phyloP scores from a whole-genome alignment of 2,113 vertebrate species.

The Mobula hypostoma region DNA sequence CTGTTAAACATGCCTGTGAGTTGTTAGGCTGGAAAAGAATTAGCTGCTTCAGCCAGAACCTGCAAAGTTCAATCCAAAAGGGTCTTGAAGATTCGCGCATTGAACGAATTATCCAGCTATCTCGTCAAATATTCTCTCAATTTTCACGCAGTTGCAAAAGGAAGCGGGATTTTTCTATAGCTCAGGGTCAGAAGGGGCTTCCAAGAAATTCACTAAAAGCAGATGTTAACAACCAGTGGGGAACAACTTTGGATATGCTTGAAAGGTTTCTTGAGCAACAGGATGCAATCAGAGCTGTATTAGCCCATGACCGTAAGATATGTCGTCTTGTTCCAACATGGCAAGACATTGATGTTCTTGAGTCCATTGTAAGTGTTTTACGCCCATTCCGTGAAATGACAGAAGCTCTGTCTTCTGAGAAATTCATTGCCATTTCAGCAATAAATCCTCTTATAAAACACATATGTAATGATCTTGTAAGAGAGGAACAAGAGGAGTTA shows the following conservation, averaged over 20 bases:
- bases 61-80: constrained; percentile 17
- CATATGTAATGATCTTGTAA: background rate
- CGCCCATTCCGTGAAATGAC: constrained; percentile 32
- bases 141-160: constrained; percentile 24
- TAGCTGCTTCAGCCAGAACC: constrained; percentile 20
- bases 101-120: constrained; percentile 24
- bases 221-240: constrained; percentile 7
- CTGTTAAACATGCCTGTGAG: constrained; percentile 19
- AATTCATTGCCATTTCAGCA: constrained; percentile 27
- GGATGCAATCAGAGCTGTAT: constrained; percentile 29
- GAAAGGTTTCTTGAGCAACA: constrained; percentile 31
- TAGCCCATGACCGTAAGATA: constrained; percentile 19
- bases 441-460: constrained; percentile 33
- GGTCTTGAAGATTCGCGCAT: constrained; percentile 24
- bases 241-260: constrained; percentile 1
- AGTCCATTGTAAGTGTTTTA: constrained; percentile 15
- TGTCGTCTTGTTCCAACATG: constrained; percentile 17
- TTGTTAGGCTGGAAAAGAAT: constrained; percentile 16
- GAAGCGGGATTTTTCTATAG: constrained; percentile 21
- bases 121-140: constrained; percentile 32
- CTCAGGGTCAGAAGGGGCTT: constrained; percentile 27
- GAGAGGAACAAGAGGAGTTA: constrained; percentile 26
- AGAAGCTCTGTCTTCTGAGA: constrained; percentile 27
- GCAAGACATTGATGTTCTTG: constrained; percentile 31
- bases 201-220: constrained; percentile 29